These are phyloP conservation scores for Rotaria magnacalcarata DNA, from an alignment of 2,888 invertebrate genomes.

Conservation along the genomic window DNA sequence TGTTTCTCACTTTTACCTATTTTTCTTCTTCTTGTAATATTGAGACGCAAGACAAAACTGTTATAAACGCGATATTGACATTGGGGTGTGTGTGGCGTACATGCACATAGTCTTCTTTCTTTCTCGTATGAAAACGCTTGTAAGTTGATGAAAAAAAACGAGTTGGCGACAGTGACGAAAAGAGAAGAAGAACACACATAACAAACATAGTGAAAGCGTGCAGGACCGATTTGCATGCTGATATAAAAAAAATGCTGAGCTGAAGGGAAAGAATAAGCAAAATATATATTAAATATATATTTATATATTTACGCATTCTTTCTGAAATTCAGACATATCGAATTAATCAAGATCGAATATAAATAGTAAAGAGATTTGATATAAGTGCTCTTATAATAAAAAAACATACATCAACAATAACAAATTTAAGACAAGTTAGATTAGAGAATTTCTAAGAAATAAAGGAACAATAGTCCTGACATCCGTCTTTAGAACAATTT, in stretches of 20 bases:
- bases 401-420: background rate
- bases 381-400: background rate
- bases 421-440: no score
- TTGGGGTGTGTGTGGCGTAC: background rate
- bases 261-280: constrained; percentile 6
- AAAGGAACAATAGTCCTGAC: no score
- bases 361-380: background rate
- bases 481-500: no score
- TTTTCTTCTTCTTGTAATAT: background rate
- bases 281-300: background rate
- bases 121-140: constrained; percentile 13
- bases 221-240: background rate
- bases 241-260: background rate
- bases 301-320: background rate
- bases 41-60: background rate
- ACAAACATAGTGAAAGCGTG: background rate
- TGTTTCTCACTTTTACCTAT: background rate
- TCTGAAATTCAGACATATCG: background rate
- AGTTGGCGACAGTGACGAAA: background rate
- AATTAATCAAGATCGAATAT: background rate
- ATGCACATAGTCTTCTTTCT: background rate
- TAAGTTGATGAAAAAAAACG: constrained; percentile 1
- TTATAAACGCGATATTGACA: background rate
- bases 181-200: background rate
- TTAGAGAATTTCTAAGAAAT: no score